Evolutionary conservation across 2,888 invertebrate species (phyloP).

Genomic region (Drosophila antonietae): DNA sequence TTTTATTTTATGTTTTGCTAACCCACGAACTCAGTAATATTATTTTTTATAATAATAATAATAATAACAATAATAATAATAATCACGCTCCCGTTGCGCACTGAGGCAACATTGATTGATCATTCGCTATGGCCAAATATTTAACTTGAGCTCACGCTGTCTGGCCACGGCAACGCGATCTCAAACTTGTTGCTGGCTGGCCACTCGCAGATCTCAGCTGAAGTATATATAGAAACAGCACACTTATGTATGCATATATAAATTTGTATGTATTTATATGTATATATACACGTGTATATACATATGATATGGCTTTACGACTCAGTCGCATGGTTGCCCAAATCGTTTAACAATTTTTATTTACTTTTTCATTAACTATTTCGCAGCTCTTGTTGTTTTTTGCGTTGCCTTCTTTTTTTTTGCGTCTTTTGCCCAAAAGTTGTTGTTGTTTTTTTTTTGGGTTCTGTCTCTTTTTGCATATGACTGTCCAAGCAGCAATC

Average conservation of each 20-base stretch:
- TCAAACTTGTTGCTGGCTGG: slow-evolving; percentile 55
- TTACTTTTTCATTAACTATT: slow-evolving; percentile 76
- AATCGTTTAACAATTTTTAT: slow-evolving; percentile 60
- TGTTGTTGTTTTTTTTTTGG: not conserved
- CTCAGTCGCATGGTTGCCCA: slow-evolving; percentile 57
- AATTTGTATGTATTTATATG: not conserved
- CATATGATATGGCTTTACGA: slow-evolving; percentile 40
- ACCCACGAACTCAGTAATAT: slow-evolving; percentile 14
- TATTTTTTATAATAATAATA: slow-evolving; percentile 12
- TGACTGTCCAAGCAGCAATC: not conserved
- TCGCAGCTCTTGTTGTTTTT: slow-evolving; percentile 55
- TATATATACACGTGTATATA: not conserved
- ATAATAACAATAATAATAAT: slow-evolving; percentile 25
- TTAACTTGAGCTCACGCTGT: slow-evolving; percentile 64
- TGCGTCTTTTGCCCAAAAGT: slow-evolving; percentile 15
- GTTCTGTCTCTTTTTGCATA: slow-evolving; percentile 20
- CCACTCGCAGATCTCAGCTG: slow-evolving; percentile 31
- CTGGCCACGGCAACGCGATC: slow-evolving; percentile 43
- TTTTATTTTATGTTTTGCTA: not conserved
- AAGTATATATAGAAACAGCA: not conserved
- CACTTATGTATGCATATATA: slow-evolving; percentile 17
- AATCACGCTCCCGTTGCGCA: slow-evolving; percentile 39
- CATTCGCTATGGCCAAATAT: slow-evolving; percentile 73
- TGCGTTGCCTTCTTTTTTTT: slow-evolving; percentile 26
- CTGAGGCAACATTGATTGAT: slow-evolving; percentile 66